A percentile compares a stretch with the other conserved stretches of the same genome.
phyloP scores from a whole-genome alignment of 1,140 invertebrate genomes.

The Achatina immaculata region DNA sequence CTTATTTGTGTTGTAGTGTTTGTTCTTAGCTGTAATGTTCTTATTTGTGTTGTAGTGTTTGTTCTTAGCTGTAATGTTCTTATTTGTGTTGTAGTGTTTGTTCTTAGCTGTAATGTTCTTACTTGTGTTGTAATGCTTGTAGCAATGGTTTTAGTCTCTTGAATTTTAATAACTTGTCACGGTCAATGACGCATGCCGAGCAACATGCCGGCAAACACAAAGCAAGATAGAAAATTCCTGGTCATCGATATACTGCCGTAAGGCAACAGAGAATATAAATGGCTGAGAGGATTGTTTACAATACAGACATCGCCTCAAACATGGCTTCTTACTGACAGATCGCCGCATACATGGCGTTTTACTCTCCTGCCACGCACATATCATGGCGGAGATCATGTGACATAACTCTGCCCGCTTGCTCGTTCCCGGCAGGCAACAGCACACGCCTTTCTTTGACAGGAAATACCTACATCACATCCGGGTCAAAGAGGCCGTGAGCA shows the following conservation, averaged over 20 bases:
- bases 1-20: too few relatives aligned
- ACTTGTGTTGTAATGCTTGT: too few relatives aligned
- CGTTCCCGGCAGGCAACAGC: neutral
- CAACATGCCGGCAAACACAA: neutral
- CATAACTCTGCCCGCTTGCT: neutral
- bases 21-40: too few relatives aligned
- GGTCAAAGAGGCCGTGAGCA: slow-evolving; percentile 57
- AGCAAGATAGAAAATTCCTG: neutral
- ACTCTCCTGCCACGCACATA: neutral
- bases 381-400: neutral
- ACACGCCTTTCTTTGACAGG: neutral
- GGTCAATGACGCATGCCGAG: neutral
- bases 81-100: too few relatives aligned
- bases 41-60: too few relatives aligned
- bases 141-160: too few relatives aligned
- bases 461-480: slow-evolving; percentile 51
- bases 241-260: neutral
- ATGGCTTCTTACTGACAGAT: neutral
- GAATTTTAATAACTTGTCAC: too few relatives aligned
- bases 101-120: too few relatives aligned
- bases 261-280: neutral
- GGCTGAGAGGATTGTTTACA: neutral
- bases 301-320: neutral
- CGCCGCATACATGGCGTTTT: neutral
- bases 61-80: too few relatives aligned